Percentiles rank a stretch among this genome's conserved stretches.
phyloP scores from a whole-genome alignment of 2,888 invertebrate genomes.

The Euclidia mi region DNA sequence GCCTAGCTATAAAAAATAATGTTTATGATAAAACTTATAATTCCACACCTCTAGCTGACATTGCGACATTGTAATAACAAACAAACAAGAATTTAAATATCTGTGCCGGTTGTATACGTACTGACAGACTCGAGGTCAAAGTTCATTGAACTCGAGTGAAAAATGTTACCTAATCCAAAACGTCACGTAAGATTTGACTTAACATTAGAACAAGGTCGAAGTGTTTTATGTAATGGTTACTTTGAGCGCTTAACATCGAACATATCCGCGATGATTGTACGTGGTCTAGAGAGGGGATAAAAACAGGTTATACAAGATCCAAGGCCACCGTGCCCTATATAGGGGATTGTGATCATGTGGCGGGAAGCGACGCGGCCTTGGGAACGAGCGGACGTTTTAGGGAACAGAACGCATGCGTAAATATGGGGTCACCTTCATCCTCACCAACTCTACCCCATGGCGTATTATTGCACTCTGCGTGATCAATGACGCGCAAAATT shows the following conservation, averaged over 20 bases:
- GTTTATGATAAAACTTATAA: slow-evolving; percentile 9
- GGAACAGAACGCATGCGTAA: slow-evolving; percentile 69
- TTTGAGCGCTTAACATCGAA: slow-evolving; percentile 4
- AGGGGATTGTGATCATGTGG: slow-evolving; percentile 45
- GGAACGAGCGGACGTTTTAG: slow-evolving; percentile 41
- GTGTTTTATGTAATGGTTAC: background rate
- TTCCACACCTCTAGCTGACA: background rate
- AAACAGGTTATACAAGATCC: slow-evolving; percentile 62
- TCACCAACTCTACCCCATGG: slow-evolving; percentile 30
- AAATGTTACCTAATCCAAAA: background rate
- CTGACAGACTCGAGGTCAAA: background rate
- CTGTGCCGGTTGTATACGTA: background rate
- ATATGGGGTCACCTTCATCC: slow-evolving; percentile 62
- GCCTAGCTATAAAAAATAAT: slow-evolving; percentile 26
- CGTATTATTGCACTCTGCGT: slow-evolving; percentile 22
- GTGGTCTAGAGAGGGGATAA: slow-evolving; percentile 28
- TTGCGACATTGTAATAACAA: slow-evolving; percentile 3
- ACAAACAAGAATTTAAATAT: background rate
- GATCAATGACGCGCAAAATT: background rate
- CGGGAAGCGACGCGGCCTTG: slow-evolving; percentile 35
- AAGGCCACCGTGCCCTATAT: slow-evolving; percentile 66
- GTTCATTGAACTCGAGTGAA: slow-evolving; percentile 1
- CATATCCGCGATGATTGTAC: slow-evolving; percentile 18
- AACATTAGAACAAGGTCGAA: slow-evolving; percentile 7
- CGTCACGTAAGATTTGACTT: background rate